Evolutionary conservation across 2,797 vertebrate species (phyloP).

Genomic region (Xyrichtys novacula): DNA sequence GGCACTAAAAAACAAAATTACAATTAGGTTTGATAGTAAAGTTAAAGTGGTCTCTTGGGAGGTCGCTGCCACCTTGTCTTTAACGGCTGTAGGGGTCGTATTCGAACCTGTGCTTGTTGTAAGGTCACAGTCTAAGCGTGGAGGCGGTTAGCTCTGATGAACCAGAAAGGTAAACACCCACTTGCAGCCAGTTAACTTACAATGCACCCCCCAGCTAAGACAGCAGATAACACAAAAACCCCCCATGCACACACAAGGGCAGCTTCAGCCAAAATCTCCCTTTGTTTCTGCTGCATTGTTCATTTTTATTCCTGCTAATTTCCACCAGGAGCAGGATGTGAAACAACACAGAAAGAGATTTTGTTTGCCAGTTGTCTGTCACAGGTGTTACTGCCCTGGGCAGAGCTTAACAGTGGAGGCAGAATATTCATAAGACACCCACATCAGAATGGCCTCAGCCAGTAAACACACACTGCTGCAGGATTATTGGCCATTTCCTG

Average conservation of each 20-base stretch:
- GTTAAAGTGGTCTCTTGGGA: neutral
- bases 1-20: neutral
- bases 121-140: neutral
- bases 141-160: neutral
- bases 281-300: conserved; percentile 6
- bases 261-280: neutral
- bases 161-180: neutral
- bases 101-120: neutral
- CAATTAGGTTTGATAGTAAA: neutral
- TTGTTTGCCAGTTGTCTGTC: conserved; percentile 32
- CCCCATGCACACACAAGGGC: neutral
- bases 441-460: conserved; percentile 21
- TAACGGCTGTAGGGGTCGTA: neutral
- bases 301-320: neutral
- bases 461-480: conserved; percentile 24
- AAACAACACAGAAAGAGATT: conserved; percentile 15
- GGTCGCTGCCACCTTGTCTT: neutral
- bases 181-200: neutral
- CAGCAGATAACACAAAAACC: neutral
- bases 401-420: conserved; percentile 23
- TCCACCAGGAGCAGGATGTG: conserved; percentile 7
- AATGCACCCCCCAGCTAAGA: neutral
- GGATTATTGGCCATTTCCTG: neutral
- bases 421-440: conserved; percentile 38
- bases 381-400: conserved; percentile 37